Conservation (phyloP, 2,797 vertebrate genomes). For the Uromys caudimaculatus region DNA sequence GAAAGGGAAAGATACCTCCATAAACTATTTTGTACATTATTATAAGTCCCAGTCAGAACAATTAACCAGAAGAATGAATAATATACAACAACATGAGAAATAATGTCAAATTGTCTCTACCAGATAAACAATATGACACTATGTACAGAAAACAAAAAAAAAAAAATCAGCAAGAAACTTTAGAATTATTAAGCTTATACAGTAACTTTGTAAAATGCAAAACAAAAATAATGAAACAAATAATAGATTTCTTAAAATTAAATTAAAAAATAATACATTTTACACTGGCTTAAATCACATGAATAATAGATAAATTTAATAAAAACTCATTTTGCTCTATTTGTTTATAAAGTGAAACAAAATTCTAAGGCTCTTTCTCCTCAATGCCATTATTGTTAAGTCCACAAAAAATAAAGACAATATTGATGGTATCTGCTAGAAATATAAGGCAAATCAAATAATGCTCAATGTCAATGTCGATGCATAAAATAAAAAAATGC, state of each 20-base stretch:
- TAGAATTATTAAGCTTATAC: neutral
- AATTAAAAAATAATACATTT: neutral
- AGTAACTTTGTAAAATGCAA: neutral
- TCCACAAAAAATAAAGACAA: neutral
- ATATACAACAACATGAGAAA: neutral
- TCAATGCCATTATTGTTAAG: neutral
- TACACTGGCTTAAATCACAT: neutral
- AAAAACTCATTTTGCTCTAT: neutral
- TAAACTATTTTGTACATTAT: neutral
- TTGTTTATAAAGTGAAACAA: neutral
- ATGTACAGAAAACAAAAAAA: neutral
- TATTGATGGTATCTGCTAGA: neutral
- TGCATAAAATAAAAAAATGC: neutral
- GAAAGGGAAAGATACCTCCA: neutral
- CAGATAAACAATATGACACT: neutral
- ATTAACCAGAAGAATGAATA: neutral
- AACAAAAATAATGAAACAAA: neutral
- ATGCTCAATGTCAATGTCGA: neutral
- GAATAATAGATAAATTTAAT: neutral
- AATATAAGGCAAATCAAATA: neutral
- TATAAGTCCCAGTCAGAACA: neutral
- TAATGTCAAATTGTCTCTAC: neutral
- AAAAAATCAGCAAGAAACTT: neutral
- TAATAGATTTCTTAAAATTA: neutral
- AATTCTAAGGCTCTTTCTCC: neutral